A percentile compares a stretch with the other conserved stretches of the same genome.
Evolutionary conservation across 2,113 vertebrate species (phyloP).

Genomic region (Donacobius atricapilla): DNA sequence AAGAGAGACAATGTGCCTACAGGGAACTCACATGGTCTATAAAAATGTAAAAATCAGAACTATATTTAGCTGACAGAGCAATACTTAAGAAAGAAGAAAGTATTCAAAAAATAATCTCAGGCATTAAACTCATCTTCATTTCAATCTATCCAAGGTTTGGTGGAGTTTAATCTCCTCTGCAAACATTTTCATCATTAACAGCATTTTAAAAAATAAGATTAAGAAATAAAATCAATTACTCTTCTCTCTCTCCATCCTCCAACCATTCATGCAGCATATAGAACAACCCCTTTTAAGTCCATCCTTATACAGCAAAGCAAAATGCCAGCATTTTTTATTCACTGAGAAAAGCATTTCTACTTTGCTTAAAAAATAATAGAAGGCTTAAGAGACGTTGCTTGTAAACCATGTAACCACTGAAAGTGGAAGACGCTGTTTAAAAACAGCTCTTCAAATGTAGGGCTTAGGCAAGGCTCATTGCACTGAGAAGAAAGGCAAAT

Average conservation of each 20-base stretch:
- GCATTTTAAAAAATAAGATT: background rate
- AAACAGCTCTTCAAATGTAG: background rate
- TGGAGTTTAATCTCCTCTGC: background rate
- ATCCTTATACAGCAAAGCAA: background rate
- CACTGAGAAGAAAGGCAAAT: background rate
- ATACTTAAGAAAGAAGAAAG: background rate
- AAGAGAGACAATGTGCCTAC: conserved; percentile 63
- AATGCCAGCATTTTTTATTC: background rate
- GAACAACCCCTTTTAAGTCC: background rate
- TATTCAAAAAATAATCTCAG: conserved; percentile 6
- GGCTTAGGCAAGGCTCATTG: background rate
- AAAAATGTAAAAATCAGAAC: conserved; percentile 54
- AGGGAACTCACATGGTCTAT: conserved; percentile 46
- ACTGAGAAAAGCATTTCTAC: background rate
- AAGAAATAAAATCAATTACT: background rate
- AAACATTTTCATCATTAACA: background rate
- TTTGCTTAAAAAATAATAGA: background rate
- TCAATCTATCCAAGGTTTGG: background rate
- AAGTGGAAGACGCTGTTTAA: background rate
- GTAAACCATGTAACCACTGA: background rate
- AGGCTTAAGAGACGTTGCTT: background rate
- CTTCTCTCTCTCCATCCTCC: background rate
- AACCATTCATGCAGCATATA: background rate
- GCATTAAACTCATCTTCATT: background rate
- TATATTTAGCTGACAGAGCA: conserved; percentile 49